Evolutionary conservation across 2,888 invertebrate species (phyloP), one percentile per base, ranked within the genome.

Genomic region (Parasteatoda lunata): DNA sequence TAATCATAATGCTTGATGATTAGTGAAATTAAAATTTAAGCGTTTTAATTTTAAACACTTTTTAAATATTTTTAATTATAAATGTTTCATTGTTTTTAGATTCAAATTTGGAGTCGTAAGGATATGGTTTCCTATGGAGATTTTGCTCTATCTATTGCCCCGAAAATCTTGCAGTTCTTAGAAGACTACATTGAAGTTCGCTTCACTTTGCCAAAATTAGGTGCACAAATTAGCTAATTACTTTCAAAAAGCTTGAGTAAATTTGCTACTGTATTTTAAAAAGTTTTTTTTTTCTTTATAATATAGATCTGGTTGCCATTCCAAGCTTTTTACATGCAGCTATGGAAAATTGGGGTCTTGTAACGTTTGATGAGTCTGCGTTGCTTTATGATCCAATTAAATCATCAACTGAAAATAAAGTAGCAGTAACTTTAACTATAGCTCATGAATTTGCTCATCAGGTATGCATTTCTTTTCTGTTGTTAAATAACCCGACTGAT

Each of bases 331-430:
- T 94, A 0, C 94, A 95, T 83, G 93, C 93, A 49, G 95, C 96
- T 79, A 96, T 96, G 97, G 97, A 96, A 91, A 96, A 96, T 91
- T 96, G 96, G 96, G 96, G 96, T 0, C 91, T 96, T 45, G 94
- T 96, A 9, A 89, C 84, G 5, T 90, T 89, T 69, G 92, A 95
- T 88, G 96, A 96, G 91, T 94, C 94, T 0, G 94, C 94, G 0
- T 91, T 96, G 89, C 92, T 96, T 4, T 96, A 94, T 90, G 95
- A 95, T 77, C 93, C 94, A 77, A 94, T 94, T 0, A 93, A 95
- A 0, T 95, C 96, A 0, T 94, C 95, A 0, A 94, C 94, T n/a
- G 93, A 93, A 0, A 95, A 95, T 82, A 94, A 95, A 91, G 95
- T 95, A 89, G 93, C 95, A 9, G 95, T 96, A 0, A 95, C 95